Evolutionary conservation across 2,113 vertebrate species (phyloP).

Genomic region (Mobula hypostoma): DNA sequence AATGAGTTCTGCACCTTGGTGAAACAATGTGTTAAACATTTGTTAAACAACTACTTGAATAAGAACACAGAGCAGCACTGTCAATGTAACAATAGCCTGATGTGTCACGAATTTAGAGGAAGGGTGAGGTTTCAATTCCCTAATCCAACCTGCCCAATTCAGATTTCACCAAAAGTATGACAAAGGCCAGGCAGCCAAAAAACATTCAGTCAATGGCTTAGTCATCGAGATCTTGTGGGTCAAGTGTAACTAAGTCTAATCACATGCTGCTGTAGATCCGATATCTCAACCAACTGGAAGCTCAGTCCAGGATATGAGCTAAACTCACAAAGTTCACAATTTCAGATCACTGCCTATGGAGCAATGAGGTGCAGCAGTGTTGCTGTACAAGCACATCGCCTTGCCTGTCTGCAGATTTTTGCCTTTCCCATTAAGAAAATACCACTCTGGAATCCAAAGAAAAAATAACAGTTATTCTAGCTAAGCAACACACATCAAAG

Average conservation of each 20-base stretch:
- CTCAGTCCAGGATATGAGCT: not conserved
- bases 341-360: not conserved
- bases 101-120: no score
- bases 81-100: not conserved
- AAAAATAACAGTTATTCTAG: not conserved
- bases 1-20: not conserved
- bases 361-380: not conserved
- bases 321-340: not conserved
- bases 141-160: not conserved
- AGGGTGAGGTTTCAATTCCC: not conserved
- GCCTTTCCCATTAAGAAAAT: not conserved
- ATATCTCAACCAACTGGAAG: not conserved
- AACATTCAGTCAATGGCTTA: no score
- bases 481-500: not conserved
- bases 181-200: not conserved
- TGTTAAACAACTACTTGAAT: not conserved
- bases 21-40: not conserved
- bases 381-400: not conserved
- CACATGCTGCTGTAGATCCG: not conserved
- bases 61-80: not conserved
- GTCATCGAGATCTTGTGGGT: not conserved
- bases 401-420: not conserved
- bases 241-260: no score
- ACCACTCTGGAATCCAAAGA: not conserved
- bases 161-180: not conserved